phyloP scores from a whole-genome alignment of 2,113 vertebrate species.

The Saccopteryx leptura region DNA sequence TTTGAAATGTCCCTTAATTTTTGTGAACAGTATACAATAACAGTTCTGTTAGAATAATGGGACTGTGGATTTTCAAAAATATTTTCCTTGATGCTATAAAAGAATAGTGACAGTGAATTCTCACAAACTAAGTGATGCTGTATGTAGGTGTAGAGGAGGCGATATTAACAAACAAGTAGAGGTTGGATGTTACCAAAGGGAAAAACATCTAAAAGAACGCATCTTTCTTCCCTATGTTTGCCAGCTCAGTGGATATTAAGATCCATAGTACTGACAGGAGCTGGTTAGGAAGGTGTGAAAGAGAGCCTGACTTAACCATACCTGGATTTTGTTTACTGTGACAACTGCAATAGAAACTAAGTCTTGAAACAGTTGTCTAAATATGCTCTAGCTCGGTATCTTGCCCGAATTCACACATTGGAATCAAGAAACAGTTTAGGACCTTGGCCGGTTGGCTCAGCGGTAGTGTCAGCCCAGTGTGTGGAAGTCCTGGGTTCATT shows the following conservation, averaged over 20 bases:
- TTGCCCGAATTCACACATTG: slow-evolving; percentile 65
- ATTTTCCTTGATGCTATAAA: slow-evolving; percentile 37
- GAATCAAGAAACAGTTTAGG: slow-evolving; percentile 64
- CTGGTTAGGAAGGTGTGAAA: slow-evolving; percentile 19
- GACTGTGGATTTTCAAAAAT: neutral
- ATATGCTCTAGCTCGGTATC: slow-evolving; percentile 54
- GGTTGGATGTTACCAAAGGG: slow-evolving; percentile 5
- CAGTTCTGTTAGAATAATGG: slow-evolving; percentile 10
- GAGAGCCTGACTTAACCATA: slow-evolving; percentile 14
- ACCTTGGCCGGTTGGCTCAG: neutral
- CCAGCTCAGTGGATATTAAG: neutral
- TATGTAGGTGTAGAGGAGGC: neutral
- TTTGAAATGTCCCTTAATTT: too few species aligned
- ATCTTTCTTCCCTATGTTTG: neutral
- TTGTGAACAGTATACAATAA: too few species aligned
- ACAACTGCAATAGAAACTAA: slow-evolving; percentile 54
- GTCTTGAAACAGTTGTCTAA: slow-evolving; percentile 63
- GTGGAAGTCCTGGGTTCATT: too few species aligned
- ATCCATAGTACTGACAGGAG: neutral
- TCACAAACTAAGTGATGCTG: slow-evolving; percentile 8
- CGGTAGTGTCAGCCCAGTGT: too few species aligned
- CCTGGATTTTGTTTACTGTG: slow-evolving; percentile 56
- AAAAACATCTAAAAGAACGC: slow-evolving; percentile 30
- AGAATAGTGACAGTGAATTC: slow-evolving; percentile 33
- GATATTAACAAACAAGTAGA: slow-evolving; percentile 29